phyloP scores from a whole-genome alignment of 2,888 invertebrate species.

The Cosmorhoe ocellata region DNA sequence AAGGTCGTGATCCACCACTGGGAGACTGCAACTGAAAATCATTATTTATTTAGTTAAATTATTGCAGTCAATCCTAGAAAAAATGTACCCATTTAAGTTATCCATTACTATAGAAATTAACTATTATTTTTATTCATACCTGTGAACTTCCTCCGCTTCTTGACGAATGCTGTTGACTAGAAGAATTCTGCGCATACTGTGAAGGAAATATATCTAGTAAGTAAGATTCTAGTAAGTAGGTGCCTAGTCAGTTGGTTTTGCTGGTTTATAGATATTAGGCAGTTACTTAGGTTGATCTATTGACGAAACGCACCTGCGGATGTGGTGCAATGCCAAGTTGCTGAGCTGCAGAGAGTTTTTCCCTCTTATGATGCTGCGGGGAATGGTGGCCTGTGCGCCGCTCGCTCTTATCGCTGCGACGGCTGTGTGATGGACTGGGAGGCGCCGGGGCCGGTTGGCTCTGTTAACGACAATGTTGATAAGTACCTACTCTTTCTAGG shows the following conservation, averaged over 20 bases:
- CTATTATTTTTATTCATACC: too few species aligned
- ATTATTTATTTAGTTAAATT: too few species aligned
- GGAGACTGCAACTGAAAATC: slow-evolving; percentile 75
- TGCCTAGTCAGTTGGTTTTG: too few species aligned
- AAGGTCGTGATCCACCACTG: slow-evolving; percentile 72
- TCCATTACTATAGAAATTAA: too few species aligned
- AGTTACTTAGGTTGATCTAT: too few species aligned
- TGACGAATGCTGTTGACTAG: slow-evolving; percentile 64
- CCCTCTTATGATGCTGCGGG: slow-evolving; percentile 74
- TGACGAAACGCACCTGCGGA: slow-evolving; percentile 58
- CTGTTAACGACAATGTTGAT: slow-evolving; percentile 37
- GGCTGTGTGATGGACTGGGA: slow-evolving; percentile 73
- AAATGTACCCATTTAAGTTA: too few species aligned
- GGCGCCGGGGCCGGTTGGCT: slow-evolving; percentile 67
- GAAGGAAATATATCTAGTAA: slow-evolving; percentile 41
- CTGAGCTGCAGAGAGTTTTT: slow-evolving; percentile 77
- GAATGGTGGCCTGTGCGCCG: slow-evolving; percentile 73
- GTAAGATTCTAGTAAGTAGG: slow-evolving; percentile 2
- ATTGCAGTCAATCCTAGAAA: too few species aligned
- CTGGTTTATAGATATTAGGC: too few species aligned
- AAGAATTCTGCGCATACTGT: slow-evolving; percentile 65
- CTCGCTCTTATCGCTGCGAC: slow-evolving; percentile 72
- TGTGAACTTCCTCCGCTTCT: slow-evolving; percentile 61
- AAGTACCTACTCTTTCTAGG: neutral
- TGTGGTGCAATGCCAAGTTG: slow-evolving; percentile 75